Evolutionary conservation across 2,888 invertebrate genomes (phyloP).

Genomic region (Stenichneumon culpator): DNA sequence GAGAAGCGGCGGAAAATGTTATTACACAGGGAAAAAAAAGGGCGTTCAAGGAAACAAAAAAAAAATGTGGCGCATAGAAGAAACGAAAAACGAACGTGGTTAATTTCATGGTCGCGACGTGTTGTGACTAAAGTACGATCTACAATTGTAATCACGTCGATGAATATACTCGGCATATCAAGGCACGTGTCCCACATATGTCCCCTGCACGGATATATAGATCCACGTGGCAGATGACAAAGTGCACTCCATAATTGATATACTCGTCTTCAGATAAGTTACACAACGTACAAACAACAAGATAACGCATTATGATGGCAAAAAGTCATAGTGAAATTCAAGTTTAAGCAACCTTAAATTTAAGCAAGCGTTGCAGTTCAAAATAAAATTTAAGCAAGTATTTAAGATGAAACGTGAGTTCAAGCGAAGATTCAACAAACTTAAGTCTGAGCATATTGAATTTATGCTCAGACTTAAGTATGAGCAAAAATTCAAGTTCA

Average conservation of each 20-base stretch:
- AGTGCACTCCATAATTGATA: not conserved
- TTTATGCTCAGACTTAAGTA: no score
- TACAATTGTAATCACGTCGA: not conserved
- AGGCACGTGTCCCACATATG: not conserved
- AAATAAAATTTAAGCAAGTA: no score
- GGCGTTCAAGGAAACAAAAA: not conserved
- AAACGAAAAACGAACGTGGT: not conserved
- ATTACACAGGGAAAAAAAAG: not conserved
- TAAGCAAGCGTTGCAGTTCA: not conserved
- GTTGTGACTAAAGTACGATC: not conserved
- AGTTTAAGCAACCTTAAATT: not conserved
- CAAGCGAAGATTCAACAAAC: no score
- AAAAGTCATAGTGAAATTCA: not conserved
- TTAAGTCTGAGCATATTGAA: no score
- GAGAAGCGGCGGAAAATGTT: not conserved
- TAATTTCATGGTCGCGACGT: not conserved
- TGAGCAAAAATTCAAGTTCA: no score
- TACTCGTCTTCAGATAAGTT: not conserved
- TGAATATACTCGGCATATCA: not conserved
- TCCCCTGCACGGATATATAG: not conserved
- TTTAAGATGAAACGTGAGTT: no score
- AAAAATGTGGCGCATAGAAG: not conserved
- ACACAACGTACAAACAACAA: not conserved
- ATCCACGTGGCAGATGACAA: not conserved
- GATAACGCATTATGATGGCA: not conserved